Evolutionary conservation across 2,888 invertebrate species (phyloP).

Genomic region (Drosophila macrospina): DNA sequence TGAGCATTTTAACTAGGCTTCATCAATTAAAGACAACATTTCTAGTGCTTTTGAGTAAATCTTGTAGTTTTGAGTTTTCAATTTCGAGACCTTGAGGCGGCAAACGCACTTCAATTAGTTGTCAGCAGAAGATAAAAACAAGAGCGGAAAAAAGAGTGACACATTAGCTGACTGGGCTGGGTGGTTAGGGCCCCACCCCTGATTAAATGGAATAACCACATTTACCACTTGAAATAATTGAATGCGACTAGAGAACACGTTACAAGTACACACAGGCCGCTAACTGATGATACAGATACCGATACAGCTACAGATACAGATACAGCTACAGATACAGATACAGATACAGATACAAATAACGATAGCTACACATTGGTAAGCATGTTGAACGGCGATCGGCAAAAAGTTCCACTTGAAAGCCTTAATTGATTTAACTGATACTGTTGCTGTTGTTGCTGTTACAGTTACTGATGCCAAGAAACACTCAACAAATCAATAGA

Average conservation of each 20-base stretch:
- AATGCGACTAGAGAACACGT: slow-evolving; percentile 61
- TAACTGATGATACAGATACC: slow-evolving; percentile 20
- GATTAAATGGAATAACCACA: slow-evolving; percentile 81
- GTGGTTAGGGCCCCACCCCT: slow-evolving; percentile 59
- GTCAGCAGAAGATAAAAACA: neutral
- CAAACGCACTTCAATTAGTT: slow-evolving; percentile 71
- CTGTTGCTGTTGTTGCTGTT: too few species aligned
- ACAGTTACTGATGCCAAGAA: slow-evolving; percentile 50
- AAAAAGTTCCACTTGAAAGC: slow-evolving; percentile 75
- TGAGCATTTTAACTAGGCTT: too few species aligned
- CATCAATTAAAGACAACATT: neutral
- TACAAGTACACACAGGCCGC: slow-evolving; percentile 28
- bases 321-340: slow-evolving; percentile 18
- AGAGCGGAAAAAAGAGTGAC: slow-evolving; percentile 30
- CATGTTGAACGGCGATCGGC: slow-evolving; percentile 70
- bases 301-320: slow-evolving; percentile 24
- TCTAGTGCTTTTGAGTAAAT: neutral
- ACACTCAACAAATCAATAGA: slow-evolving; percentile 77
- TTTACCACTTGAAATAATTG: slow-evolving; percentile 78
- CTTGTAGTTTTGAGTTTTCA: slow-evolving; percentile 5
- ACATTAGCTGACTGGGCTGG: slow-evolving; percentile 62
- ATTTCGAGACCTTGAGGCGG: slow-evolving; percentile 57
- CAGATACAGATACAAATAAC: slow-evolving; percentile 13
- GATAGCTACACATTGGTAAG: slow-evolving; percentile 54
- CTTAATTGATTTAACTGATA: slow-evolving; percentile 82